Percentiles rank a stretch among this genome's conserved stretches.
These are phyloP conservation scores for Oryzias curvinotus DNA, from an alignment of 2,113 vertebrate species.

Conservation along the genomic window DNA sequence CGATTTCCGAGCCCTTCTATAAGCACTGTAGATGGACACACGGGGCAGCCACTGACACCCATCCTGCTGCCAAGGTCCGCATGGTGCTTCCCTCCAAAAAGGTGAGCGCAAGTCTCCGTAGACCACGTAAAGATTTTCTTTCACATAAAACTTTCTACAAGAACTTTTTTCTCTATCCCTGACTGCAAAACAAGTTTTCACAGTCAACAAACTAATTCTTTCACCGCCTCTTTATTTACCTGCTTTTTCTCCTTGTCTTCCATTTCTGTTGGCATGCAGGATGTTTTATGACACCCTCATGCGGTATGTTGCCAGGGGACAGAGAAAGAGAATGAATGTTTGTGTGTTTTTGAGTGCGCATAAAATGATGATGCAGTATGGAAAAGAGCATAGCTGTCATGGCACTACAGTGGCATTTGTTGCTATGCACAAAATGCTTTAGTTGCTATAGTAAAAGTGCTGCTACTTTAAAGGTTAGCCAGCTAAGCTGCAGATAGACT, in stretches of 20 bases:
- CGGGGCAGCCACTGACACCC: slow-evolving; percentile 82
- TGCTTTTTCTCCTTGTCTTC: slow-evolving; percentile 42
- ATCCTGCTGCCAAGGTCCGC: slow-evolving; percentile 82
- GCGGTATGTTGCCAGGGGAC: slow-evolving; percentile 76
- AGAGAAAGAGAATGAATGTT: slow-evolving; percentile 33
- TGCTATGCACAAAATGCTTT: slow-evolving; percentile 58
- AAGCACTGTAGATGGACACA: slow-evolving; percentile 88
- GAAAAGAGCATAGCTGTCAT: slow-evolving; percentile 39
- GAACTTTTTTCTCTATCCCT: not conserved
- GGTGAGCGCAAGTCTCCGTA: slow-evolving; percentile 71
- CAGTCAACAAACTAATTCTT: slow-evolving; percentile 26
- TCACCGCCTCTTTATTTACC: slow-evolving; percentile 54
- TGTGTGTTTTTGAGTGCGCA: slow-evolving; percentile 7
- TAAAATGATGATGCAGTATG: slow-evolving; percentile 35
- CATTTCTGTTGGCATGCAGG: slow-evolving; percentile 73
- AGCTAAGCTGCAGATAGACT: slow-evolving; percentile 35
- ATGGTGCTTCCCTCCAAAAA: slow-evolving; percentile 90
- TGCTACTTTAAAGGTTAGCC: slow-evolving; percentile 29
- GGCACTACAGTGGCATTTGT: slow-evolving; percentile 39
- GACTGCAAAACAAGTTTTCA: not conserved
- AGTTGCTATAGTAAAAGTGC: slow-evolving; percentile 40
- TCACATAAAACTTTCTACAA: not conserved
- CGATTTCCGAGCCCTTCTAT: slow-evolving; percentile 84
- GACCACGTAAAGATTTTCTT: not conserved
- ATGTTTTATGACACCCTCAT: slow-evolving; percentile 81